Evolutionary conservation across 2,888 invertebrate species (phyloP).

Genomic region (Lutraria lutraria): DNA sequence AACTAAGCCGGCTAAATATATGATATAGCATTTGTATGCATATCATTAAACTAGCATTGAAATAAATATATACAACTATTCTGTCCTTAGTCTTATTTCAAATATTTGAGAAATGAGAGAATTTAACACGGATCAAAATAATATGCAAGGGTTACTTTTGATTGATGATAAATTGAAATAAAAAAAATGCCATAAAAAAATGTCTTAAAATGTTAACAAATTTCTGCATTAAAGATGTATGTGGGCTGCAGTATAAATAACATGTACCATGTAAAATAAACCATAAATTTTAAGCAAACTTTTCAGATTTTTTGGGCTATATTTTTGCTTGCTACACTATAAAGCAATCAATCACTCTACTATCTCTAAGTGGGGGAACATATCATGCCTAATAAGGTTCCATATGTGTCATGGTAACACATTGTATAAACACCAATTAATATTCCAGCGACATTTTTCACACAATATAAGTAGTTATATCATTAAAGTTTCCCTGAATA

Average conservation of each 20-base stretch:
- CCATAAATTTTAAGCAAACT: slow-evolving; percentile 9
- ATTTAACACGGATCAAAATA: neutral
- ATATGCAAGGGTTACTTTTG: neutral
- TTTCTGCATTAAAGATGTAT: neutral
- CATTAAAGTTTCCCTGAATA: neutral
- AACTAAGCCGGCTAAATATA: too few relatives aligned
- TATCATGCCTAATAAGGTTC: neutral
- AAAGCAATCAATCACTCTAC: neutral
- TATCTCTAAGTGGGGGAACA: neutral
- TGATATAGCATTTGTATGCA: too few relatives aligned
- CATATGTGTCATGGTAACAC: slow-evolving; percentile 4
- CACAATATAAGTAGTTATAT: neutral
- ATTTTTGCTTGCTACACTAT: neutral
- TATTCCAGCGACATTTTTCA: neutral
- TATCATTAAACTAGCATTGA: too few relatives aligned
- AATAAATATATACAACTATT: neutral
- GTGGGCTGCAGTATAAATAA: neutral
- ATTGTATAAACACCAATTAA: neutral
- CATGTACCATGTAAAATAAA: neutral
- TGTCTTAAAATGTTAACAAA: neutral
- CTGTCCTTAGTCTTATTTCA: neutral
- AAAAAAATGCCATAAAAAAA: neutral
- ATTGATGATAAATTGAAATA: neutral
- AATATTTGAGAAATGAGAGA: neutral
- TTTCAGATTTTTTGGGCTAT: neutral